Percentiles rank a stretch among this genome's conserved stretches.
phyloP scores from a whole-genome alignment of 2,113 vertebrate genomes.

The Dinomys branickii region DNA sequence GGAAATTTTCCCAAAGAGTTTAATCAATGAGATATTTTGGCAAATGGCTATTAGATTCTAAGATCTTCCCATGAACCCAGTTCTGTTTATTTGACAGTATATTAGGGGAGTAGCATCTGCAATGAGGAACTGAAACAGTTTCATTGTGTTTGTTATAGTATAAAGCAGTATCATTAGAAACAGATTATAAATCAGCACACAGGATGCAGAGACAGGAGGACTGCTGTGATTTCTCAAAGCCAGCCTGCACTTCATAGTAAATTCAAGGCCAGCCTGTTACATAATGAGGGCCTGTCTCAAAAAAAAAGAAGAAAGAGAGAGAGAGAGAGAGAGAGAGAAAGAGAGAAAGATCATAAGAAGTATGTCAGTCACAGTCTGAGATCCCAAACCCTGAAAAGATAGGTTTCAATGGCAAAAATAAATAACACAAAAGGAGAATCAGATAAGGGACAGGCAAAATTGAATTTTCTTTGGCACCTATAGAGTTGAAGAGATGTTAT shows the following conservation, averaged over 20 bases:
- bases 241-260: neutral
- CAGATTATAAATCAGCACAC: neutral
- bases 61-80: neutral
- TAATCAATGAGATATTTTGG: neutral
- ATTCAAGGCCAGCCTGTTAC: neutral
- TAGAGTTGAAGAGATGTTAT: conserved; percentile 15
- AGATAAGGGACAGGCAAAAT: neutral
- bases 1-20: neutral
- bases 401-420: neutral
- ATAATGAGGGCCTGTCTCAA: neutral
- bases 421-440: neutral
- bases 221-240: neutral
- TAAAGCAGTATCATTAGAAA: neutral
- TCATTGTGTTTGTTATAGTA: neutral
- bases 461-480: conserved; percentile 11
- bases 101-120: neutral
- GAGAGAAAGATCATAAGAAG: neutral
- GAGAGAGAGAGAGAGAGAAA: neutral
- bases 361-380: neutral
- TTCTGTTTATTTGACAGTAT: neutral
- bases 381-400: neutral
- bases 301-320: neutral
- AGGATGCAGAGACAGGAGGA: neutral
- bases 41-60: neutral
- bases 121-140: neutral